These are phyloP conservation scores for Cerastoderma edule DNA, from an alignment of 2,888 invertebrate species.

Conservation along the genomic window DNA sequence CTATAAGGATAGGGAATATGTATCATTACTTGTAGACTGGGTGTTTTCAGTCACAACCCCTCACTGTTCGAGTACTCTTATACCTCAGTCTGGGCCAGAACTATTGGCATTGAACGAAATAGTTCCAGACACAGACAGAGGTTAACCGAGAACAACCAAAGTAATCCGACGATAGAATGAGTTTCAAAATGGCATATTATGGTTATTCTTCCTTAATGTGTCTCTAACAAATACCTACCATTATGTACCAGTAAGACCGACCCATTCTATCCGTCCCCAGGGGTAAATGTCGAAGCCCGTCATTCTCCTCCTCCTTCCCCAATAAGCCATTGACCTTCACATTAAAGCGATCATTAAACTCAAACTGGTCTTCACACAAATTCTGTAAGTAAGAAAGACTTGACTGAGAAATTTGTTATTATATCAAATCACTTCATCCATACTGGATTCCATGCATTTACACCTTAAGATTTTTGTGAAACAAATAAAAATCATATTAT, in stretches of 20 bases:
- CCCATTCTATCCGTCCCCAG: constrained; percentile 49
- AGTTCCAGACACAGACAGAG: not conserved
- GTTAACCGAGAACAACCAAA: not conserved
- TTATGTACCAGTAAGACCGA: constrained; percentile 45
- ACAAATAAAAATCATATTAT: too few species aligned
- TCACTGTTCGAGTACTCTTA: too few species aligned
- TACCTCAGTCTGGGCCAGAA: too few species aligned
- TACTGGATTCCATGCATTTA: too few species aligned
- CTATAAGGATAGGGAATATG: too few species aligned
- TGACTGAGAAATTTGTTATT: too few species aligned
- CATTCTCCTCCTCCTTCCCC: not conserved
- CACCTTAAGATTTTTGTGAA: too few species aligned
- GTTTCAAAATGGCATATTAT: not conserved
- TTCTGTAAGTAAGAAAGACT: constrained; percentile 34
- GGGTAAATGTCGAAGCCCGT: constrained; percentile 33
- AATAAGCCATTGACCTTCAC: constrained; percentile 35
- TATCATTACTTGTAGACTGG: too few species aligned
- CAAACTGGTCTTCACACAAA: constrained; percentile 55
- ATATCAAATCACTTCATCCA: too few species aligned
- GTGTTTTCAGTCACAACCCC: too few species aligned
- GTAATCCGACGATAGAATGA: not conserved
- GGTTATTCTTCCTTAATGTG: not conserved
- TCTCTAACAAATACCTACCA: constrained; percentile 29
- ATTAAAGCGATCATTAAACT: constrained; percentile 49
- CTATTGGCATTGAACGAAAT: too few species aligned